Evolutionary conservation across 2,113 vertebrate genomes (phyloP).

Genomic region (Channa maculata): DNA sequence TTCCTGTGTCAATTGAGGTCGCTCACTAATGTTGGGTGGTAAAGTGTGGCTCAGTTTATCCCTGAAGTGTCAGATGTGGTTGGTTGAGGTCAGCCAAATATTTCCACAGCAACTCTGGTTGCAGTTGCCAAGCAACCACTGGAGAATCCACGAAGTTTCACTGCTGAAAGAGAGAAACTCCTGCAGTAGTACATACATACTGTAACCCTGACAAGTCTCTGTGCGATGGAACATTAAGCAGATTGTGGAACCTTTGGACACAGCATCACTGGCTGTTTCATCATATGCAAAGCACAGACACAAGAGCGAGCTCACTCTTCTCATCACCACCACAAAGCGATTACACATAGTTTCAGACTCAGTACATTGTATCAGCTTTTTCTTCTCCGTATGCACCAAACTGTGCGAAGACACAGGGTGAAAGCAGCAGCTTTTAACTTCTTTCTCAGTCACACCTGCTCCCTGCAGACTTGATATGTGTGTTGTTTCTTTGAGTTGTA

Average conservation of each 20-base stretch:
- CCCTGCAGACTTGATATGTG: background rate
- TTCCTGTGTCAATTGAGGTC: too few species aligned
- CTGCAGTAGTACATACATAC: background rate
- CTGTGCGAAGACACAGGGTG: too few species aligned
- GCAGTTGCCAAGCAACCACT: slow-evolving; percentile 46
- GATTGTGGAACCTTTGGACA: background rate
- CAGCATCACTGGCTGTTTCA: too few species aligned
- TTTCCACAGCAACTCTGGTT: slow-evolving; percentile 24
- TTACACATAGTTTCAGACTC: background rate
- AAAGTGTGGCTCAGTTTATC: background rate
- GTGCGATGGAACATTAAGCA: too few species aligned
- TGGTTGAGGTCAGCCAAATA: background rate
- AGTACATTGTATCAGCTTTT: background rate
- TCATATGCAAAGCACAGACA: too few species aligned
- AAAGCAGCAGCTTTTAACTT: too few species aligned
- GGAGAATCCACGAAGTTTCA: slow-evolving; percentile 27
- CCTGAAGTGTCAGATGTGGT: background rate
- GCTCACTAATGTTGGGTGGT: background rate
- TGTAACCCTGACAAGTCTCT: too few species aligned
- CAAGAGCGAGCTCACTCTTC: too few species aligned
- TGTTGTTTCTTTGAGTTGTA: background rate
- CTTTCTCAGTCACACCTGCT: too few species aligned
- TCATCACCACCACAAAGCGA: too few species aligned
- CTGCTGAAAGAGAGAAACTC: background rate
- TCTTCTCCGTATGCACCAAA: background rate